Percentiles rank a stretch among this genome's conserved stretches.
phyloP scores from a whole-genome alignment of 2,888 invertebrate genomes.

The Brachylomia viminalis region DNA sequence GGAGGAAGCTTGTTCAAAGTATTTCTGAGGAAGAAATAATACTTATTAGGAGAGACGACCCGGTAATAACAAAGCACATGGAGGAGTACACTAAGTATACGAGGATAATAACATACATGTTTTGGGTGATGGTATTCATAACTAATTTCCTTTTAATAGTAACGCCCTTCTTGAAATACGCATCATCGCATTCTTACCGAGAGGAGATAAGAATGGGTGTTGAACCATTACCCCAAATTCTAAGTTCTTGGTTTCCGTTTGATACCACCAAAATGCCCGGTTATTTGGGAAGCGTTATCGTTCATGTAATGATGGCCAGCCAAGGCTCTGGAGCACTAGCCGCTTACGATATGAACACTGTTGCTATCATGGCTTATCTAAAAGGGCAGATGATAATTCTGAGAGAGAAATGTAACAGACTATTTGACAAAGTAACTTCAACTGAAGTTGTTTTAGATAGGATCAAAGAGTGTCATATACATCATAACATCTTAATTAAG shows the following conservation, averaged over 20 bases:
- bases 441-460: constrained; percentile 64
- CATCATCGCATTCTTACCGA: constrained; percentile 69
- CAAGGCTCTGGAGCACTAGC: constrained; percentile 77
- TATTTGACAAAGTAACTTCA: constrained; percentile 70
- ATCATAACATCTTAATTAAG: constrained; percentile 78
- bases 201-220: constrained; percentile 70
- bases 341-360: constrained; percentile 76
- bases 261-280: constrained; percentile 78
- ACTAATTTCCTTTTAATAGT: constrained; percentile 72
- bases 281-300: constrained; percentile 70
- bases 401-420: constrained; percentile 69
- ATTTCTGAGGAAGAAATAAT: constrained; percentile 72
- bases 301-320: constrained; percentile 74
- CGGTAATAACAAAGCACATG: constrained; percentile 63
- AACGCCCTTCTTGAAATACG: constrained; percentile 75
- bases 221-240: constrained; percentile 78
- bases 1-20: constrained; percentile 51
- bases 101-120: constrained; percentile 75
- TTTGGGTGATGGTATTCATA: constrained; percentile 74
- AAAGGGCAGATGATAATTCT: constrained; percentile 81
- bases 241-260: constrained; percentile 83
- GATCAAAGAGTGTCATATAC: constrained; percentile 80
- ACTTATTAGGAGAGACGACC: constrained; percentile 67
- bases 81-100: constrained; percentile 75
- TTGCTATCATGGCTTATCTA: constrained; percentile 79